Evolutionary conservation across 2,797 vertebrate genomes (phyloP).

Genomic region (Acanthiza pusilla): DNA sequence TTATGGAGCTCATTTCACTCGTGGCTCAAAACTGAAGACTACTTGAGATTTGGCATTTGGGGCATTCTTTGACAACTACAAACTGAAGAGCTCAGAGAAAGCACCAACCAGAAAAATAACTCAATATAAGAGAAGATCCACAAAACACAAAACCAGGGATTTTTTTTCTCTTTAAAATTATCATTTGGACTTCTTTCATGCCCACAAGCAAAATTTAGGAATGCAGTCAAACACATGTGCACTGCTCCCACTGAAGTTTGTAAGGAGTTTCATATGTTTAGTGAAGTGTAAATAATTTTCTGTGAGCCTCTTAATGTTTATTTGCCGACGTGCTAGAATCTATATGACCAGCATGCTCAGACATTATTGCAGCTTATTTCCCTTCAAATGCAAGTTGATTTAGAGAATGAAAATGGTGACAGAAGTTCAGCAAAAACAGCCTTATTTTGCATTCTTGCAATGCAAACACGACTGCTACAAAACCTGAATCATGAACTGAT

Average conservation of each 20-base stretch:
- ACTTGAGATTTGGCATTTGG: neutral
- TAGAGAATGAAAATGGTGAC: neutral
- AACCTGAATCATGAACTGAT: neutral
- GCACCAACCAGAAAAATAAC: neutral
- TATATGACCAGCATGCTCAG: neutral
- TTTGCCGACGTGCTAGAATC: neutral
- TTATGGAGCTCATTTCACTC: neutral
- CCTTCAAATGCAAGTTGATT: neutral
- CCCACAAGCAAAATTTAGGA: neutral
- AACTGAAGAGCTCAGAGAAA: neutral
- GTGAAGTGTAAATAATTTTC: neutral
- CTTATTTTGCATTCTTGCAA: constrained; percentile 14
- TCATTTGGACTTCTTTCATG: neutral
- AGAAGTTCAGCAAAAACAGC: neutral
- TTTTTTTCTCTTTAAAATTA: neutral
- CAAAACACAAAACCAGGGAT: neutral
- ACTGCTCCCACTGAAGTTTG: neutral
- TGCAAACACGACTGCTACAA: neutral
- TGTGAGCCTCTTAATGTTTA: neutral
- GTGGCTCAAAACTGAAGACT: neutral
- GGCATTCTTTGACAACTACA: neutral
- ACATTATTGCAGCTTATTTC: neutral
- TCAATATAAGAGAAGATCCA: neutral
- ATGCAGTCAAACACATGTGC: neutral
- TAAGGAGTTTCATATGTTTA: neutral